phyloP scores from a whole-genome alignment of 2,113 vertebrate genomes.

The Neodon shergylaensis region DNA sequence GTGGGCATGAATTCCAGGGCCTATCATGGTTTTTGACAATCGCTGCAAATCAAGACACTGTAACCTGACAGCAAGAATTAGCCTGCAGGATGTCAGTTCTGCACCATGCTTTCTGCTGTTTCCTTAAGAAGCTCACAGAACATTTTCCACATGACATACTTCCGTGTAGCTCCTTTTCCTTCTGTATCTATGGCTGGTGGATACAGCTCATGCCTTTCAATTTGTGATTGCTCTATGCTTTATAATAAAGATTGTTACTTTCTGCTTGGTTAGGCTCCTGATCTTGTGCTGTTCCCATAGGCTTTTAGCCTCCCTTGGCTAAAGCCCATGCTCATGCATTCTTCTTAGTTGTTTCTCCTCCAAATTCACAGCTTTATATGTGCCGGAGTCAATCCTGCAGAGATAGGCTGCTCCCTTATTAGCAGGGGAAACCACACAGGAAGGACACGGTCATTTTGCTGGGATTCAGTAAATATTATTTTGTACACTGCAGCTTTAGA shows the following conservation, averaged over 20 bases:
- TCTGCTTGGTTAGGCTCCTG: slow-evolving; percentile 69
- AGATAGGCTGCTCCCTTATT: slow-evolving; percentile 29
- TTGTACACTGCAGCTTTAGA: background rate
- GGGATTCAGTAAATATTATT: background rate
- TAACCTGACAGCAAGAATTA: slow-evolving; percentile 75
- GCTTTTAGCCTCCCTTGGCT: slow-evolving; percentile 71
- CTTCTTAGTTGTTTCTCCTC: slow-evolving; percentile 60
- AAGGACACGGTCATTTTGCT: background rate
- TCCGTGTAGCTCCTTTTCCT: slow-evolving; percentile 59
- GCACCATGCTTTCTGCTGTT: slow-evolving; percentile 56
- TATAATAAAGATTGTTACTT: slow-evolving; percentile 68
- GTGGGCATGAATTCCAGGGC: background rate
- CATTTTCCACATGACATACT: slow-evolving; percentile 73
- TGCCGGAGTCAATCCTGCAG: background rate
- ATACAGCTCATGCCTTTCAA: slow-evolving; percentile 58
- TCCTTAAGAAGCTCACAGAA: slow-evolving; percentile 65
- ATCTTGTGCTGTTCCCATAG: slow-evolving; percentile 62
- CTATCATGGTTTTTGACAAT: slow-evolving; percentile 54
- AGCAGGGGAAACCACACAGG: background rate
- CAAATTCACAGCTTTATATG: slow-evolving; percentile 61
- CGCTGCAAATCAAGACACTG: slow-evolving; percentile 64
- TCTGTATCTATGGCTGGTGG: slow-evolving; percentile 57
- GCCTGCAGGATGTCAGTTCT: slow-evolving; percentile 69
- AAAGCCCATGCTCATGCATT: slow-evolving; percentile 57
- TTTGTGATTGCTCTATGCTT: slow-evolving; percentile 53